phyloP scores from a whole-genome alignment of 2,113 vertebrate species.

The Carassius auratus region DNA sequence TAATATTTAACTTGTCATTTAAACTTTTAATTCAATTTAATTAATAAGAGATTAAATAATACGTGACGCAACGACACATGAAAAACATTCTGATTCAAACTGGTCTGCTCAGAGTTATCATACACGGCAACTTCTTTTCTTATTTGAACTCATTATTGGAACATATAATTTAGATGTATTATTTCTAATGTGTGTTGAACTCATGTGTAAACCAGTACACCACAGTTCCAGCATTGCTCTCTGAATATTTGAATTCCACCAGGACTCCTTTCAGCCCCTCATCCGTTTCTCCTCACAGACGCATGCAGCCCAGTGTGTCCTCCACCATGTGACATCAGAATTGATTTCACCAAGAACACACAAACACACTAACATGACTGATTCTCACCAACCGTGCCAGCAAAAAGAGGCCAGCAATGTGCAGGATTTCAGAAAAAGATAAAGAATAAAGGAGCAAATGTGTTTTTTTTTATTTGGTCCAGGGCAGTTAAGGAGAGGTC shows the following conservation, averaged over 20 bases:
- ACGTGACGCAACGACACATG: neutral
- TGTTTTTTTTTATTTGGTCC: conserved; percentile 18
- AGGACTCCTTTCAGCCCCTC: neutral
- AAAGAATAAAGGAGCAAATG: conserved; percentile 40
- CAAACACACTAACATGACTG: conserved; percentile 31
- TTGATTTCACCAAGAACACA: conserved; percentile 24
- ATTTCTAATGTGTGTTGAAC: neutral
- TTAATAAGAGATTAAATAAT: no score
- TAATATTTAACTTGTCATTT: neutral
- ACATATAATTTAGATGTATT: neutral
- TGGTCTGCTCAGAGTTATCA: neutral
- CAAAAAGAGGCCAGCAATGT: conserved; percentile 30
- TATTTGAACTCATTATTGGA: neutral
- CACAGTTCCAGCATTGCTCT: neutral
- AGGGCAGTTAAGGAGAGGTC: conserved; percentile 52
- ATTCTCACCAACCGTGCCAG: conserved; percentile 35
- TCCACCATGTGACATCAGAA: conserved; percentile 13
- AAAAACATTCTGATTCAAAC: neutral
- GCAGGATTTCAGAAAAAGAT: conserved; percentile 31
- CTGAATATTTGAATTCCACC: conserved; percentile 6
- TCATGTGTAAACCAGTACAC: neutral
- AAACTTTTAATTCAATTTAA: neutral
- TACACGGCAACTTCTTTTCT: neutral
- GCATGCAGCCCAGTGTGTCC: neutral
- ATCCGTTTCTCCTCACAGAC: conserved; percentile 12